Evolutionary conservation across 2,797 vertebrate genomes (phyloP), one percentile per base, ranked within the genome.

Genomic region (Hypotaenidia okinawae): DNA sequence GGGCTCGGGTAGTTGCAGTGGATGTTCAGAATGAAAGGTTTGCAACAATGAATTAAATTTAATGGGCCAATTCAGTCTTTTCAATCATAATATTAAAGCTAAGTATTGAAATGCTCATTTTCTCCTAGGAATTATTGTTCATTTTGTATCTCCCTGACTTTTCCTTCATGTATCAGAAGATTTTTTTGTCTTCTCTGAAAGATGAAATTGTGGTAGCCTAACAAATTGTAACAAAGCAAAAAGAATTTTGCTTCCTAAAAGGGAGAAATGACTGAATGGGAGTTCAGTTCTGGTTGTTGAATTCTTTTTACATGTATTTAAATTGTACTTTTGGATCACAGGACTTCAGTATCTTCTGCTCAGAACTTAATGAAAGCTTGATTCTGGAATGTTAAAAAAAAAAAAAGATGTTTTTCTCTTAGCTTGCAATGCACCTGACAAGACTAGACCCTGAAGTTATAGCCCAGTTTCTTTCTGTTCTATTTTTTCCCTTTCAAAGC

Each of bases 61-160:
- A 93, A 93, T 94, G 87, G 88, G n/a, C 47, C 64, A 73, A 74
- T 95, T 97, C 90, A 93, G 66, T 94, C 77, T 93, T 94, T 93
- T 95, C 94, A 83, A 67, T 96, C 94, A 80, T 59, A 66, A 51
- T 89, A 73, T 92, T 96, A 90, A 96, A 90, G 30, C 73, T 96
- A 86, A 93, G 61, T 91, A 75, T 89, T 96, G 92, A 97, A 97
- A 98, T 82, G 22, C 62, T 95, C 43, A 64, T 91, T 81, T 84
- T 95, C 57, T 90, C 67, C 43, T 43, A 83, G 87, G 54, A 97
- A 91, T 93, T 84, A 73, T 76, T 90, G 70, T 84, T 94, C 41
- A 77, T 94, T 96, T 66, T 58, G 27, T 84, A 91, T 95, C 55
- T 96, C 91, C 90, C 55, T 59, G 74, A 54, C 32, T 62, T 94